Conservation (phyloP, 2,113 vertebrate genomes). For the Pedetes capensis region DNA sequence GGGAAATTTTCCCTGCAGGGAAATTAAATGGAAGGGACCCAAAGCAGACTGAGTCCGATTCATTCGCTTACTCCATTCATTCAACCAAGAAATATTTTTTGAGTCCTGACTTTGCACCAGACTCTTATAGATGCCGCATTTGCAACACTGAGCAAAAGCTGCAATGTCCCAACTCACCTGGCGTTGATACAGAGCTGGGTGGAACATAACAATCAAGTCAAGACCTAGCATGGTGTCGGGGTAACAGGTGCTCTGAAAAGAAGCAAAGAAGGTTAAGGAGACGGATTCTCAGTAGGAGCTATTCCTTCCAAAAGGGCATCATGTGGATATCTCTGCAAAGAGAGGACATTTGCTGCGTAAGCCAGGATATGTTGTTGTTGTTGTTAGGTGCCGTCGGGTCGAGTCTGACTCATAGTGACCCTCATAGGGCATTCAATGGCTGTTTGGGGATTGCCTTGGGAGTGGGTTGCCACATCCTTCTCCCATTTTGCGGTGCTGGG, state of each 20-base stretch:
- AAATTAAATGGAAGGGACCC: neutral
- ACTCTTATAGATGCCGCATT: rapidly evolving
- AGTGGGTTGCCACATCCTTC: too few species aligned
- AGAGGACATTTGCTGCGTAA: neutral
- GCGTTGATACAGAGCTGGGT: neutral
- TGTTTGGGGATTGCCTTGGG: too few species aligned
- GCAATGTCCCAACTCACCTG: neutral
- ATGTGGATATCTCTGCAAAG: neutral
- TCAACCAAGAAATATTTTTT: neutral
- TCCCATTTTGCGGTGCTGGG: too few species aligned
- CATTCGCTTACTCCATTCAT: neutral
- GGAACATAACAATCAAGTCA: neutral
- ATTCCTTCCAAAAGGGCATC: neutral
- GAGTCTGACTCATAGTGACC: too few species aligned
- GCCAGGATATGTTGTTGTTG: too few species aligned
- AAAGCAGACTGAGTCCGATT: neutral
- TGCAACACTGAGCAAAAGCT: neutral
- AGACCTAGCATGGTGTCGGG: neutral
- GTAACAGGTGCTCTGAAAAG: neutral
- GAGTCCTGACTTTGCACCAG: neutral
- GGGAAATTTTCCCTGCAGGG: neutral
- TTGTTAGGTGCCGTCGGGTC: too few species aligned
- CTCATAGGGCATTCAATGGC: too few species aligned
- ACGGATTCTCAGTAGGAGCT: neutral
- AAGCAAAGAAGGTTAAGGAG: neutral